A percentile compares a stretch with the other conserved stretches of the same genome.
These are phyloP conservation scores for Turritopsis rubra DNA, from an alignment of 30 jellyfish, hydroid and myxozoan species.

Conservation along the genomic window DNA sequence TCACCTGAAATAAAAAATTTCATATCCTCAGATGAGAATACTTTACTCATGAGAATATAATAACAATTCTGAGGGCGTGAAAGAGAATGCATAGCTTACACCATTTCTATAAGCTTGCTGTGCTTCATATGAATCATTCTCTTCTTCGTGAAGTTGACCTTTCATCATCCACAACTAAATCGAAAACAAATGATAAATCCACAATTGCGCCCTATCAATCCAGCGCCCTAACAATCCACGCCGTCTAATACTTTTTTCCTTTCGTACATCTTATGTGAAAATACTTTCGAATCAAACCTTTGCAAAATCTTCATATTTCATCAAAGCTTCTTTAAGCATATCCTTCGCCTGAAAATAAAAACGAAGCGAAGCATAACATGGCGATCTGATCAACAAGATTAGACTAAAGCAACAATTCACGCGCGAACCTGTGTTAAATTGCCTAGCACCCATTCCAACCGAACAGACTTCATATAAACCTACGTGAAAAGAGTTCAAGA, in stretches of 20 bases:
- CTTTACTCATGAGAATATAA: too few relatives aligned
- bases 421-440: conserved; percentile 48
- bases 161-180: conserved; percentile 88
- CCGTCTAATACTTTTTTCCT: too few relatives aligned
- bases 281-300: too few relatives aligned
- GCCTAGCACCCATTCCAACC: conserved; percentile 95
- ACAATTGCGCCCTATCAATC: too few relatives aligned
- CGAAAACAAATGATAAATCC: too few relatives aligned
- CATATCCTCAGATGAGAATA: background rate
- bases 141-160: conserved; percentile 75
- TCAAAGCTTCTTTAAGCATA: conserved; percentile 64
- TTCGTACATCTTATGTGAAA: too few relatives aligned
- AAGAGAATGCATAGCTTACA: conserved; percentile 6
- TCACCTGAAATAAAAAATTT: conserved; percentile 35
- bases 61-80: background rate
- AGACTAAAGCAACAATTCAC: too few relatives aligned
- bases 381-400: too few relatives aligned
- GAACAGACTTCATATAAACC: conserved; percentile 89
- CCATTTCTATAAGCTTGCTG: conserved; percentile 74
- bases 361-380: background rate
- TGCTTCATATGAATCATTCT: conserved; percentile 60
- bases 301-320: conserved; percentile 59
- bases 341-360: conserved; percentile 43
- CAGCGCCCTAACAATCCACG: too few relatives aligned
- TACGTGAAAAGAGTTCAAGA: background rate